Evolutionary conservation across 2,113 vertebrate genomes (phyloP), one percentile per base, ranked within the genome.

Genomic region (Lepisosteus osseus): DNA sequence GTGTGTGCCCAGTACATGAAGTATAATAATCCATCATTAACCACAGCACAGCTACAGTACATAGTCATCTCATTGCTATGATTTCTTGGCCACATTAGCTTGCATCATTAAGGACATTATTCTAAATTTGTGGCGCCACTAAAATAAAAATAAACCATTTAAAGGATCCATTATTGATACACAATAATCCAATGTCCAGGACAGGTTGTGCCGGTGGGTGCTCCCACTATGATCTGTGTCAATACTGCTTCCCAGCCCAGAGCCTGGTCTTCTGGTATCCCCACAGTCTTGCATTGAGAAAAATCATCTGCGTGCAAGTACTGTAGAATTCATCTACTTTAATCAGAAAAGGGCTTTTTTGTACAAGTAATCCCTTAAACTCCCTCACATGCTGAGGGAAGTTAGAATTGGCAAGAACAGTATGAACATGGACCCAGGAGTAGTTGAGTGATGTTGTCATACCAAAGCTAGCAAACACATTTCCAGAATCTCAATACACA

Each of bases 151-250:
- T 68, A 69, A 74, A 64, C 47, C 13, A 68, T 61, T 51, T 61
- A 54, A 68, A 73, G 67, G 41, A 68, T 40, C 72, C 65, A 62
- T 68, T 73, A 67, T 65, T 45, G 61, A 45, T 57, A 57, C 9
- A 51, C 47, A 51, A 6, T 51, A 51, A 5, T 51, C 5, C 5
- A 9, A 51, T 5, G 47, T 51, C 47, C 1, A 6, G 5, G 5
- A 51, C 2, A 51, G 47, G 5, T 51, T 51, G 47, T 51, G 47
- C 47, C 2, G 5, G 5, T 51, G 47, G 9, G 47, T 51, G 47
- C 47, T 51, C 9, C 9, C 9, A 5, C 5, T 6, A 5, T 6
- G 47, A 5, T 51, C 47, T 51, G 1, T 51, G 47, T 51, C 47
- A 51, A 29, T 9, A 8, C 47, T 51, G n/a, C 56, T 7, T 7